phyloP scores from a whole-genome alignment of 1,140 invertebrate species.

The Trichomalopsis sarcophagae region DNA sequence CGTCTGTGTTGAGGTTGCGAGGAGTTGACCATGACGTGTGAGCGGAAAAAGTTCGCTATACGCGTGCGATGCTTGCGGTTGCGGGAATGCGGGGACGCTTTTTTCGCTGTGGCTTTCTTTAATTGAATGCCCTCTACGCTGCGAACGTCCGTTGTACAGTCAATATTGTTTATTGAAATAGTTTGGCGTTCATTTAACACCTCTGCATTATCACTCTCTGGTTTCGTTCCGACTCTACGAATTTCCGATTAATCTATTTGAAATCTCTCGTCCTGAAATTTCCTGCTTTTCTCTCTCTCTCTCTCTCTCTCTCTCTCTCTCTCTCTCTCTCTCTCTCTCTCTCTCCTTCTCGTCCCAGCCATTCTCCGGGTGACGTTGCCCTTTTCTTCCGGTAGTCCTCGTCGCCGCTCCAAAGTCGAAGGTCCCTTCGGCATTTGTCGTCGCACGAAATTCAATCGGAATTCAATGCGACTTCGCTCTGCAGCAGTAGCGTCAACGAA shows the following conservation, averaged over 20 bases:
- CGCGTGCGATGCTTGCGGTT: too few species aligned
- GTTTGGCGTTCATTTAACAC: too few species aligned
- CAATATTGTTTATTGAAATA: too few species aligned
- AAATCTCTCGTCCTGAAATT: neutral
- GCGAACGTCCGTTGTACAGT: too few species aligned
- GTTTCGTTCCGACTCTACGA: too few species aligned
- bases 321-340: neutral
- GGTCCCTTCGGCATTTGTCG: constrained; percentile 46
- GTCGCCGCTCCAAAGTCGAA: constrained; percentile 24
- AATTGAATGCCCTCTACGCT: too few species aligned
- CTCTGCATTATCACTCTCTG: too few species aligned
- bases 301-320: neutral
- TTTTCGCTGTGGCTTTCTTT: too few species aligned
- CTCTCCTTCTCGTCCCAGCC: neutral
- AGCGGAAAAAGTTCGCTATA: neutral
- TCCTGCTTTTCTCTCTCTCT: neutral
- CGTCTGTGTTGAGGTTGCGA: neutral
- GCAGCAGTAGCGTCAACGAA: constrained; percentile 31
- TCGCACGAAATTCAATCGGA: constrained; percentile 54
- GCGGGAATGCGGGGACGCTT: too few species aligned
- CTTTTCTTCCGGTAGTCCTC: constrained; percentile 33
- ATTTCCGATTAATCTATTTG: neutral
- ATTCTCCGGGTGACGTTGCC: neutral
- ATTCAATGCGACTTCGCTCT: constrained; percentile 46
- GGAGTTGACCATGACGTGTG: neutral